Evolutionary conservation across 2,888 invertebrate genomes (phyloP).

Genomic region (Tigriopus californicus): DNA sequence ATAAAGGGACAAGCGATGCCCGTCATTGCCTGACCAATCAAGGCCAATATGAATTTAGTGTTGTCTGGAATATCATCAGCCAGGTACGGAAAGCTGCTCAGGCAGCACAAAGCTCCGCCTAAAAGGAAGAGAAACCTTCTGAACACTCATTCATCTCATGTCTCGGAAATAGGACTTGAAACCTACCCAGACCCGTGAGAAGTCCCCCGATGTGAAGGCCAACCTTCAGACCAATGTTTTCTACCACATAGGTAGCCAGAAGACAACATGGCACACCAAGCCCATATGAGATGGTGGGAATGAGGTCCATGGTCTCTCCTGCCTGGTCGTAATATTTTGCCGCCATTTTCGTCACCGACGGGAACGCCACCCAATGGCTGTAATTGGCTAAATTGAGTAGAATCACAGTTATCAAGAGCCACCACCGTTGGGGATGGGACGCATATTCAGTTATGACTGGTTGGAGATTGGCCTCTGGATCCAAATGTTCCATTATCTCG

Average conservation of each 20-base stretch:
- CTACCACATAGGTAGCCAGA: slow-evolving; percentile 13
- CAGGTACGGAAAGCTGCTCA: background rate
- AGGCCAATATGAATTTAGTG: slow-evolving; percentile 10
- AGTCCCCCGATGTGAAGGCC: slow-evolving; percentile 1
- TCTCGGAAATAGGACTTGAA: background rate
- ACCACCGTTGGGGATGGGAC: slow-evolving; percentile 9
- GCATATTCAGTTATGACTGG: too few relatives aligned
- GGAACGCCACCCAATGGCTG: slow-evolving; percentile 13
- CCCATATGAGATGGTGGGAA: slow-evolving; percentile 11
- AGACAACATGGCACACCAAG: slow-evolving; percentile 11
- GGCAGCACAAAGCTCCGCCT: slow-evolving; percentile 7
- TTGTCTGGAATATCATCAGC: background rate
- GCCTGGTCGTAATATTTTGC: slow-evolving; percentile 8
- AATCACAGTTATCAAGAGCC: slow-evolving; percentile 6
- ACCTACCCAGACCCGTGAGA: slow-evolving; percentile 11
- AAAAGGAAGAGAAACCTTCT: background rate
- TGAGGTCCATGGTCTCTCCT: slow-evolving; percentile 7
- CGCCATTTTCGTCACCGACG: slow-evolving; percentile 6
- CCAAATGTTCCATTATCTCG: too few relatives aligned
- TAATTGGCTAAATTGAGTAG: slow-evolving; percentile 12
- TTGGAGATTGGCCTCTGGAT: too few relatives aligned
- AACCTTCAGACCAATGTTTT: slow-evolving; percentile 5
- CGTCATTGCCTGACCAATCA: slow-evolving; percentile 6
- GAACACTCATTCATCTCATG: background rate
- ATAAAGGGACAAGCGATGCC: slow-evolving; percentile 15